phyloP scores from a whole-genome alignment of 1,140 invertebrate species.

The Sminthurides bifidus region DNA sequence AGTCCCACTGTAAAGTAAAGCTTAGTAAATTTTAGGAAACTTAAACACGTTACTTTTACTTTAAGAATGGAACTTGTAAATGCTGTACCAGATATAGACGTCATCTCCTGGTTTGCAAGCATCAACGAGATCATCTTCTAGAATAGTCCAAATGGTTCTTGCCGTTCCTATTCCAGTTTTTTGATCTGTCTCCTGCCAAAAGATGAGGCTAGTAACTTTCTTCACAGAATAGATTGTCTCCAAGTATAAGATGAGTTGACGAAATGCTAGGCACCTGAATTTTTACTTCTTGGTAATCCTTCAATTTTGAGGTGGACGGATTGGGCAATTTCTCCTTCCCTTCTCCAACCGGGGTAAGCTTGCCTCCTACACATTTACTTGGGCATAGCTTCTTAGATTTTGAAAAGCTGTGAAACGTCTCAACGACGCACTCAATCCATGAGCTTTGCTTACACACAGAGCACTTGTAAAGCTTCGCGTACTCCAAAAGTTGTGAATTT shows the following conservation, averaged over 20 bases:
- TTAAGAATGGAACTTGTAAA: too few species aligned
- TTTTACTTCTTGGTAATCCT: constrained; percentile 85
- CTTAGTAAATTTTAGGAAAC: constrained; percentile 22
- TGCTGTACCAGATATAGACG: constrained; percentile 60
- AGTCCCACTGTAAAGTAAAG: constrained; percentile 49
- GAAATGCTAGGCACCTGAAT: constrained; percentile 48
- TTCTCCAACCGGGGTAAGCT: constrained; percentile 39
- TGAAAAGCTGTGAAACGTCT: constrained; percentile 14
- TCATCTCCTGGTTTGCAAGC: constrained; percentile 78
- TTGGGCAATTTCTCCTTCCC: constrained; percentile 42
- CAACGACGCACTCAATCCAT: constrained; percentile 45
- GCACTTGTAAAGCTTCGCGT: constrained; percentile 59
- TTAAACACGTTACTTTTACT: too few species aligned
- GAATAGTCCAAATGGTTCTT: constrained; percentile 60
- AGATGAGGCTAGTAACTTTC: constrained; percentile 6
- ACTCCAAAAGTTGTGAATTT: constrained; percentile 61
- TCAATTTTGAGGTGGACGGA: constrained; percentile 52
- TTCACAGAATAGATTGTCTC: neutral
- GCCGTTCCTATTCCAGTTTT: constrained; percentile 60
- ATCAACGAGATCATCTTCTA: constrained; percentile 80
- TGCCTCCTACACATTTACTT: constrained; percentile 22
- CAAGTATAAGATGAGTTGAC: neutral
- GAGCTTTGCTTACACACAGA: constrained; percentile 61
- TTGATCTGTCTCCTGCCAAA: constrained; percentile 62
- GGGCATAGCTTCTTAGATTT: constrained; percentile 15